Evolutionary conservation across 2,888 invertebrate species (phyloP).

Genomic region (Panopea generosa): DNA sequence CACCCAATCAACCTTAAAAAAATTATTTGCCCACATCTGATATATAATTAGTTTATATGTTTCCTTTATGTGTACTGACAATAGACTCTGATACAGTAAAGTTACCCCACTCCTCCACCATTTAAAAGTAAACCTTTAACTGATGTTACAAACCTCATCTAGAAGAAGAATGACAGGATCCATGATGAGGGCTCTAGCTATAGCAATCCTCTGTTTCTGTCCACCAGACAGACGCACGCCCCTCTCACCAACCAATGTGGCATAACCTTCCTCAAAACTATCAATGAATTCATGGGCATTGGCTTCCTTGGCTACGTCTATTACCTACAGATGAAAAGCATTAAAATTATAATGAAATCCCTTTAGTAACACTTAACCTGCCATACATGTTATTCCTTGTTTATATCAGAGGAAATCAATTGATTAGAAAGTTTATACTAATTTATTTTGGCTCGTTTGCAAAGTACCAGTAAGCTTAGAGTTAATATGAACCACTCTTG

Average conservation of each 20-base stretch:
- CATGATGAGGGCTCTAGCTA: constrained; percentile 83
- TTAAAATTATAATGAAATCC: too few species aligned
- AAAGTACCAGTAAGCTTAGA: too few species aligned
- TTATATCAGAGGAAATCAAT: neutral
- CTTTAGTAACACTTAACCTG: neutral
- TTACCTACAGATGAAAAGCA: constrained; percentile 67
- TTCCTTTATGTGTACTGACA: too few species aligned
- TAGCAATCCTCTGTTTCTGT: constrained; percentile 83
- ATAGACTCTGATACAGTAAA: too few species aligned
- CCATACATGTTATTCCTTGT: neutral
- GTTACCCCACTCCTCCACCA: too few species aligned
- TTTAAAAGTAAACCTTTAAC: too few species aligned
- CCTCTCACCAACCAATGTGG: constrained; percentile 83
- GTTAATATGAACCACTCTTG: too few species aligned
- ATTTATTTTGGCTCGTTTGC: too few species aligned
- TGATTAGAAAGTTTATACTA: too few species aligned
- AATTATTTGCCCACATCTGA: too few species aligned
- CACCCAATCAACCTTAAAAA: too few species aligned
- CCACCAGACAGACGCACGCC: constrained; percentile 84
- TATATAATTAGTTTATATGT: too few species aligned
- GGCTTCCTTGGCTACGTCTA: constrained; percentile 81
- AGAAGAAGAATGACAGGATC: constrained; percentile 81
- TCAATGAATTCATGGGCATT: constrained; percentile 84
- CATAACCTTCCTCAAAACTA: constrained; percentile 81
- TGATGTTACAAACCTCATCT: constrained; percentile 82